These are phyloP conservation scores for Spea hammondii DNA, from an alignment of 2,797 vertebrate genomes.

Conservation along the genomic window DNA sequence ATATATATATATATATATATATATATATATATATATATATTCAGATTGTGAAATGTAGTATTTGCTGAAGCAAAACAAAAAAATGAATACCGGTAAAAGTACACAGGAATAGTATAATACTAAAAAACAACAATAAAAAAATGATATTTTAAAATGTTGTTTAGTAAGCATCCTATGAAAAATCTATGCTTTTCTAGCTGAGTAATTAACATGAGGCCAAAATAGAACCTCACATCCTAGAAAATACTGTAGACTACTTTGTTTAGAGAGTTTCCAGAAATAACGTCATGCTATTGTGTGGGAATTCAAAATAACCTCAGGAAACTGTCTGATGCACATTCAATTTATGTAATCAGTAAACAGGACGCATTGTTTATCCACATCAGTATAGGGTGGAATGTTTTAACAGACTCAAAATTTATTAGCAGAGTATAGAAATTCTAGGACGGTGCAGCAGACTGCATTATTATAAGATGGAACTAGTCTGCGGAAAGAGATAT, in stretches of 20 bases:
- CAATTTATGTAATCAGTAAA: conserved; percentile 47
- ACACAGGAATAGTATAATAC: too few species aligned
- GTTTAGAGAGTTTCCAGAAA: conserved; percentile 5
- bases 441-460: not conserved
- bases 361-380: conserved; percentile 54
- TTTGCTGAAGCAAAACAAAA: too few species aligned
- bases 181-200: not conserved
- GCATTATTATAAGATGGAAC: not conserved
- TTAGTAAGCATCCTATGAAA: not conserved
- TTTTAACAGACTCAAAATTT: conserved; percentile 17
- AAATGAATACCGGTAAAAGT: too few species aligned
- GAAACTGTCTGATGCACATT: conserved; percentile 33
- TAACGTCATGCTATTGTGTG: conserved; percentile 21
- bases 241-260: conserved; percentile 2
- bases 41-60: too few species aligned
- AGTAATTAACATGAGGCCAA: not conserved
- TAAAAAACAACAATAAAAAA: too few species aligned
- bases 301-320: conserved; percentile 35
- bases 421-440: conserved; percentile 23
- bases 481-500: not conserved
- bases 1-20: too few species aligned
- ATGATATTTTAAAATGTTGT: too few species aligned
- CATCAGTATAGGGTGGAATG: conserved; percentile 8
- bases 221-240: not conserved
- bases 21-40: too few species aligned